Conservation (phyloP, 2,888 invertebrate species). For the Herminia tarsipennalis region DNA sequence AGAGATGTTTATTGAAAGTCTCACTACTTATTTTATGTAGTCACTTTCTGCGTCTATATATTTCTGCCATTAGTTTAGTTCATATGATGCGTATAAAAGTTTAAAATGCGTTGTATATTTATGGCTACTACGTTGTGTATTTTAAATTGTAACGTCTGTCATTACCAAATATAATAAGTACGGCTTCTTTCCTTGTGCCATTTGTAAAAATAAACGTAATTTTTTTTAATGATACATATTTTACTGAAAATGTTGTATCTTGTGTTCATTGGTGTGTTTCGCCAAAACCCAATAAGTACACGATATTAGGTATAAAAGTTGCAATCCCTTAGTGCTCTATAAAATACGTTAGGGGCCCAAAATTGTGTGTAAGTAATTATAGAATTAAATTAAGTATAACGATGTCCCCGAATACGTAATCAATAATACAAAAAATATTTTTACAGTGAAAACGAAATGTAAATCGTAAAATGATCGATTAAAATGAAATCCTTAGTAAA, state of each 20-base stretch:
- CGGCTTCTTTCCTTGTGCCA: constrained; percentile 58
- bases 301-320: constrained; percentile 16
- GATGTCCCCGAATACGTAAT: constrained; percentile 27
- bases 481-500: neutral
- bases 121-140: too few species aligned
- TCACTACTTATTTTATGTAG: too few species aligned
- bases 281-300: too few species aligned
- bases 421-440: neutral
- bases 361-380: constrained; percentile 26
- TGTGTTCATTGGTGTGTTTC: too few species aligned
- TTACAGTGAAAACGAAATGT: neutral
- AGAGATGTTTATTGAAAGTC: too few species aligned
- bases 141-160: too few species aligned
- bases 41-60: too few species aligned
- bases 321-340: constrained; percentile 24
- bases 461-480: neutral
- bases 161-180: constrained; percentile 21
- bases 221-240: constrained; percentile 18
- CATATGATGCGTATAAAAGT: too few species aligned
- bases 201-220: constrained; percentile 43
- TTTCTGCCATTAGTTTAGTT: too few species aligned
- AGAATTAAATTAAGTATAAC: constrained; percentile 11
- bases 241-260: neutral
- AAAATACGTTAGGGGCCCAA: constrained; percentile 45
- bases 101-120: too few species aligned